Conservation (phyloP, 1,140 invertebrate species). For the Lasaia peninsularis region DNA sequence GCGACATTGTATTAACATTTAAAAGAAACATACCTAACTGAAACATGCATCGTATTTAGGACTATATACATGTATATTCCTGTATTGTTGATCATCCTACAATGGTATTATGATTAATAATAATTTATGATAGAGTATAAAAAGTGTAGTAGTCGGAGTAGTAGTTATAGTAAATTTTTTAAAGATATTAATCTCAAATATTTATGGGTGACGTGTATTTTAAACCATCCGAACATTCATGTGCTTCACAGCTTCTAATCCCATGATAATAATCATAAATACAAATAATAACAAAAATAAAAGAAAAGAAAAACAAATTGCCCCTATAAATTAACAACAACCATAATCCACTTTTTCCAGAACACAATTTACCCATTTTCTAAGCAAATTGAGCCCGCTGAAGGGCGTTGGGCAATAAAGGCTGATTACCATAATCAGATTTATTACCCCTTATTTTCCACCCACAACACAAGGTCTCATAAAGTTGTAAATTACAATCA, state of each 20-base stretch:
- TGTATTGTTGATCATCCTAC: not conserved
- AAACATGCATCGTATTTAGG: not conserved
- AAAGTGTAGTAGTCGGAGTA: too few species aligned
- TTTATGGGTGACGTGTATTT: too few species aligned
- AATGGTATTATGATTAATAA: too few species aligned
- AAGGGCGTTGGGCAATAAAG: not conserved
- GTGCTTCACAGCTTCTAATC: too few species aligned
- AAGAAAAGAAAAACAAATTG: too few species aligned
- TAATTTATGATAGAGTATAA: too few species aligned
- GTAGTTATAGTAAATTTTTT: too few species aligned
- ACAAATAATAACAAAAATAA: too few species aligned
- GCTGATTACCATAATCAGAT: constrained; percentile 1
- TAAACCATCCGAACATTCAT: too few species aligned
- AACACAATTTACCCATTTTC: constrained; percentile 9
- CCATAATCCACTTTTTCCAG: constrained; percentile 1
- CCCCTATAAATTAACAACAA: not conserved
- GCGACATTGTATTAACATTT: not conserved
- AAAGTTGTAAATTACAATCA: not conserved
- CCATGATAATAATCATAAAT: not conserved
- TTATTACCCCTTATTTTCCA: constrained; percentile 3
- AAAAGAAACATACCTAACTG: not conserved
- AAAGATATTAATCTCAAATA: too few species aligned
- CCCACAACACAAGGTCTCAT: not conserved
- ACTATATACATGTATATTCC: too few species aligned
- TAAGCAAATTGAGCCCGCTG: constrained; percentile 3